phyloP scores from a whole-genome alignment of 2,888 invertebrate genomes.

The Eustalomyia histrio region DNA sequence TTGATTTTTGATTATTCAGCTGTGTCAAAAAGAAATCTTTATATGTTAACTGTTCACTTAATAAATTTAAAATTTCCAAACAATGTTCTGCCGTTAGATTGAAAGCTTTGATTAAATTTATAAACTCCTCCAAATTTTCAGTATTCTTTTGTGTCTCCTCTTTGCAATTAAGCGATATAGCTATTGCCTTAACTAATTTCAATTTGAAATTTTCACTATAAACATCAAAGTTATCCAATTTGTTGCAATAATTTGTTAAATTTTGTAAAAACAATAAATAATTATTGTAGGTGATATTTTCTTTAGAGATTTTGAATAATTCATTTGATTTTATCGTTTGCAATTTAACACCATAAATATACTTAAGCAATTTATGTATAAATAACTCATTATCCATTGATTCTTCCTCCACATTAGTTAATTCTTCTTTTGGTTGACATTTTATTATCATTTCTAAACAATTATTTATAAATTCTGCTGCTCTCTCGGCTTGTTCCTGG shows the following conservation, averaged over 20 bases:
- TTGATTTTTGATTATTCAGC: slow-evolving; percentile 74
- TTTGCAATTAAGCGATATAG: slow-evolving; percentile 67
- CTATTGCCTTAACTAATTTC: slow-evolving; percentile 74
- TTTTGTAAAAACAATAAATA: slow-evolving; percentile 73
- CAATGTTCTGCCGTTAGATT: slow-evolving; percentile 73
- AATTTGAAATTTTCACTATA: slow-evolving; percentile 73
- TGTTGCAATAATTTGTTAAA: slow-evolving; percentile 71
- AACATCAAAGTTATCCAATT: slow-evolving; percentile 68
- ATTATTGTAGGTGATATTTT: slow-evolving; percentile 67
- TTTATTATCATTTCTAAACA: slow-evolving; percentile 58
- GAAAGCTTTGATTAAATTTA: slow-evolving; percentile 73
- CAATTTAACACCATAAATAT: slow-evolving; percentile 75
- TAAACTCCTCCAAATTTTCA: slow-evolving; percentile 70
- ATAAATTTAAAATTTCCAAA: slow-evolving; percentile 71
- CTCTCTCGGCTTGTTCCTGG: slow-evolving; percentile 68
- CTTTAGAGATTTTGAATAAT: slow-evolving; percentile 16
- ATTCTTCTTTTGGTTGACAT: not conserved
- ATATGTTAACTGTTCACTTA: slow-evolving; percentile 72
- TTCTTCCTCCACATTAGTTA: not conserved
- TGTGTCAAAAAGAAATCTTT: slow-evolving; percentile 73
- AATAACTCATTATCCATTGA: slow-evolving; percentile 52
- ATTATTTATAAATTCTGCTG: slow-evolving; percentile 71
- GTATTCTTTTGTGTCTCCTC: slow-evolving; percentile 47
- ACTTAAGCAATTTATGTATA: slow-evolving; percentile 72
- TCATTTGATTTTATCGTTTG: slow-evolving; percentile 69